Percentiles rank a stretch among this genome's conserved stretches.
These are phyloP conservation scores for Macropodus opercularis DNA, from an alignment of 2,797 vertebrate genomes.

Conservation along the genomic window DNA sequence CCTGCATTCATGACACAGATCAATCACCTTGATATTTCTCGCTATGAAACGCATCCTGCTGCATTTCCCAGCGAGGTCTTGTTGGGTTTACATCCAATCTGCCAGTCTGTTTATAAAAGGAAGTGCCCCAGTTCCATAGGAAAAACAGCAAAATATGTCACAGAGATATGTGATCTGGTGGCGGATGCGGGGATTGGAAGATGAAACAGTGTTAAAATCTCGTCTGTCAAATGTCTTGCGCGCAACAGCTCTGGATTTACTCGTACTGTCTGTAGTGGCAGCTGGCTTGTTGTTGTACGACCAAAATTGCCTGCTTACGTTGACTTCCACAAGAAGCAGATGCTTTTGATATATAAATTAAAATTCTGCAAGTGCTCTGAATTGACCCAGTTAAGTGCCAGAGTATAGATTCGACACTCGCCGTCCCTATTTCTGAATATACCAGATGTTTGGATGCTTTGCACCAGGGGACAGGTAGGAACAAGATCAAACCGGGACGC, in stretches of 20 bases:
- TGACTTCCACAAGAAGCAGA: constrained; percentile 23
- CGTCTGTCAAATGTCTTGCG: constrained; percentile 46
- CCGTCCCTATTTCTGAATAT: constrained; percentile 56
- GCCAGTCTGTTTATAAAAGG: constrained; percentile 49
- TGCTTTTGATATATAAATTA: constrained; percentile 26
- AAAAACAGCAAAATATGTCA: constrained; percentile 46
- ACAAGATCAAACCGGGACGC: constrained; percentile 63
- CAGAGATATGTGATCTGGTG: constrained; percentile 37
- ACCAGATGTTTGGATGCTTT: constrained; percentile 65
- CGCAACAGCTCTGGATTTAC: constrained; percentile 32
- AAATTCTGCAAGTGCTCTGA: constrained; percentile 37
- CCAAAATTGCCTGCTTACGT: constrained; percentile 2
- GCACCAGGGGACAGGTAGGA: constrained; percentile 45
- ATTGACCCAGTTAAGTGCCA: constrained; percentile 52
- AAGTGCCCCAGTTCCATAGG: constrained; percentile 38
- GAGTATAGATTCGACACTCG: constrained; percentile 44
- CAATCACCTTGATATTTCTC: constrained; percentile 43
- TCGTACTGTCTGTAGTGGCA: constrained; percentile 22
- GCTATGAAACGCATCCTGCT: constrained; percentile 5
- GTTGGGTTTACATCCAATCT: constrained; percentile 56
- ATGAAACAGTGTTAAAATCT: constrained; percentile 54
- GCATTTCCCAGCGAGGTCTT: constrained; percentile 40
- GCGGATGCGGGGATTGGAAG: constrained; percentile 35
- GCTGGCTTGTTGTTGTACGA: constrained; percentile 17
- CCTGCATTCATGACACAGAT: constrained; percentile 30